Evolutionary conservation across 2,113 vertebrate genomes (phyloP).

Genomic region (Polyodon spathula): DNA sequence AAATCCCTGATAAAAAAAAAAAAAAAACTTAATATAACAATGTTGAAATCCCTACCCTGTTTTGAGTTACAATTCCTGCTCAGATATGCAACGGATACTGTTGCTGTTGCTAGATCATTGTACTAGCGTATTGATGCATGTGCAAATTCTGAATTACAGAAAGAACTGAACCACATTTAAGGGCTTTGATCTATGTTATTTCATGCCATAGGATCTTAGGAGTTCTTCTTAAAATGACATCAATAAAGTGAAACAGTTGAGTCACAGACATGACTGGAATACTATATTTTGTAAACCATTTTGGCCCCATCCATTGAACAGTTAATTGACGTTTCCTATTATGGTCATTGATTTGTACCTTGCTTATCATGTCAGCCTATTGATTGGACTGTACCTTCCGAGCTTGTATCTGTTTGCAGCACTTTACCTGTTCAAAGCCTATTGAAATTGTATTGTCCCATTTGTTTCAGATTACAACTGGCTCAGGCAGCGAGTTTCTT

Average conservation of each 20-base stretch:
- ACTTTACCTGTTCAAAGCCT: neutral
- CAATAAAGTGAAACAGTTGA: neutral
- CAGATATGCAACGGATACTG: too few relatives aligned
- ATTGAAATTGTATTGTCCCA: constrained; percentile 4
- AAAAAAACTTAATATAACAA: too few relatives aligned
- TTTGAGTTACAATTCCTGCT: too few relatives aligned
- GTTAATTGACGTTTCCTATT: neutral
- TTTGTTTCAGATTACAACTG: constrained; percentile 63
- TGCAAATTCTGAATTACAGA: neutral
- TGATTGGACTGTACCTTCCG: neutral
- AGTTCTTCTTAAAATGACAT: neutral
- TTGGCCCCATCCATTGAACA: neutral
- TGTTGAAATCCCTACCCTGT: too few relatives aligned
- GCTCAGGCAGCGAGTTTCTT: constrained; percentile 72
- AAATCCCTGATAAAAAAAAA: too few relatives aligned
- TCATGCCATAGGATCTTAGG: neutral
- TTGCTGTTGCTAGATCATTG: neutral
- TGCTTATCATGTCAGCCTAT: neutral
- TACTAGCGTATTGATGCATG: neutral
- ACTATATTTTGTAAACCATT: neutral
- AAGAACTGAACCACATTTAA: neutral
- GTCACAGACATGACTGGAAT: neutral
- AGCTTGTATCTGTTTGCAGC: neutral
- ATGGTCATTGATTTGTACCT: neutral
- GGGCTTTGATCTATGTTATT: neutral